A percentile compares a stretch with the other conserved stretches of the same genome.
These are phyloP conservation scores for Cotesia chilonis DNA, from an alignment of 1,140 invertebrate species.

Conservation along the genomic window DNA sequence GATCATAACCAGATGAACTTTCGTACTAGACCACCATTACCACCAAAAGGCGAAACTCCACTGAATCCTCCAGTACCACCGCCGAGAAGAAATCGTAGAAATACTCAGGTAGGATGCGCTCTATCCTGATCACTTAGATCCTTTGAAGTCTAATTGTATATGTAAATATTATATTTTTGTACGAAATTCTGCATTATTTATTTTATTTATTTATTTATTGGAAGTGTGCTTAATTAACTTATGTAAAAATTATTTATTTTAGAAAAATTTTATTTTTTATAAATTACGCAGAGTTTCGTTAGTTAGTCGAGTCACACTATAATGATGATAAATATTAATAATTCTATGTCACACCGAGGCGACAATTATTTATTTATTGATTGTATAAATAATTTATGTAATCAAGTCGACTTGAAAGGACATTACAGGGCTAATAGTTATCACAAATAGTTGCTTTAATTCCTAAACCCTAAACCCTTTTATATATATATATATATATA, in stretches of 20 bases:
- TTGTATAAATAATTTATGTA: conserved; percentile 19
- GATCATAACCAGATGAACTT: conserved; percentile 44
- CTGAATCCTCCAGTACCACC: conserved; percentile 76
- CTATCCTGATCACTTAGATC: conserved; percentile 46
- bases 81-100: conserved; percentile 77
- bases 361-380: conserved; percentile 1
- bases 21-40: conserved; percentile 76
- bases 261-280: not conserved
- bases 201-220: not conserved
- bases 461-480: conserved; percentile 11
- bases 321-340: conserved; percentile 3
- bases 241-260: no score
- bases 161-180: conserved; percentile 13
- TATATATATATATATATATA: not conserved
- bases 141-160: not conserved
- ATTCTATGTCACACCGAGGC: conserved; percentile 36
- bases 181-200: conserved; percentile 6
- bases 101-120: conserved; percentile 62
- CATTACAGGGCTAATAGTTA: conserved; percentile 26
- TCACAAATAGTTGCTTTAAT: conserved; percentile 24
- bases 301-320: conserved; percentile 13
- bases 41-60: conserved; percentile 75
- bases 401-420: conserved; percentile 21
- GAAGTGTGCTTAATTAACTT: no score
- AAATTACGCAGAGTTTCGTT: conserved; percentile 6